phyloP scores from a whole-genome alignment of 2,888 invertebrate species.

The Tinea pellionella region DNA sequence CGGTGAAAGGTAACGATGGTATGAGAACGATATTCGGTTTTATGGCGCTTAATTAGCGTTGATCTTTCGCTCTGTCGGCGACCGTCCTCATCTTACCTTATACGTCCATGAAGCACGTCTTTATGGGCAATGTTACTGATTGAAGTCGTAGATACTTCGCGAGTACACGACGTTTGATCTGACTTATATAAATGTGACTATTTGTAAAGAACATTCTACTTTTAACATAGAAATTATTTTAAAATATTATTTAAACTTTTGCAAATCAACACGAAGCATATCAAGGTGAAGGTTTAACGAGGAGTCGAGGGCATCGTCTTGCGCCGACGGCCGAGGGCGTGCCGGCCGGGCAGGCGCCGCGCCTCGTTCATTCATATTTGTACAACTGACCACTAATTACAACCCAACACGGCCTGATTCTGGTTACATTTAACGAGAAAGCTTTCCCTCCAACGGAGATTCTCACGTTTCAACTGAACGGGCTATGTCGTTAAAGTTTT shows the following conservation, averaged over 20 bases:
- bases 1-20: conserved; percentile 55
- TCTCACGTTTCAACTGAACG: neutral
- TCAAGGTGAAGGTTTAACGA: conserved; percentile 5
- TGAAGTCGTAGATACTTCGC: neutral
- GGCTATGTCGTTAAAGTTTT: conserved; percentile 4
- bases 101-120: conserved; percentile 24
- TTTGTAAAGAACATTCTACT: neutral
- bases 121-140: neutral
- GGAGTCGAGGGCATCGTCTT: conserved; percentile 9
- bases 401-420: conserved; percentile 22
- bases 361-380: conserved; percentile 50
- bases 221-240: neutral
- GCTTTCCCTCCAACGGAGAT: neutral
- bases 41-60: conserved; percentile 63
- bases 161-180: neutral
- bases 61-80: conserved; percentile 51
- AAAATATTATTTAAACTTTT: neutral
- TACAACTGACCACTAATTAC: conserved; percentile 56
- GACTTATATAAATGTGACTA: neutral
- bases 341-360: conserved; percentile 29
- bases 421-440: conserved; percentile 1
- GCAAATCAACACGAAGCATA: neutral
- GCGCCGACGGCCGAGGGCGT: conserved; percentile 30
- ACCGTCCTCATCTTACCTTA: conserved; percentile 29
- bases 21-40: conserved; percentile 56